Evolutionary conservation across 2,888 invertebrate genomes (phyloP).

Genomic region (Epirrhoe alternata): DNA sequence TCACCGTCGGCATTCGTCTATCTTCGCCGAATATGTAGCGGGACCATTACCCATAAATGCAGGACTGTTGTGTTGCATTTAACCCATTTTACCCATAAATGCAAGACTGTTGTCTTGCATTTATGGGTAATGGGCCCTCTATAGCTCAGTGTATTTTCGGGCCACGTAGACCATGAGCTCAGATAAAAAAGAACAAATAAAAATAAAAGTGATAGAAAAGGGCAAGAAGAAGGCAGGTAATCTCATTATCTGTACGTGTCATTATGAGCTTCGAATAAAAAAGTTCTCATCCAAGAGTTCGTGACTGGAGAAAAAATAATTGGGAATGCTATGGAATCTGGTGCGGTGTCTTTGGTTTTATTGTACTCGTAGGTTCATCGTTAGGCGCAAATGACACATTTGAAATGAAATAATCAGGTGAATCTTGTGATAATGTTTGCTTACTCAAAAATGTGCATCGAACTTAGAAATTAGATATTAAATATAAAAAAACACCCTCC

Average conservation of each 20-base stretch:
- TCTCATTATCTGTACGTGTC: constrained; percentile 51
- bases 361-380: not conserved
- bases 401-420: not conserved
- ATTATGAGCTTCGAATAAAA: constrained; percentile 52
- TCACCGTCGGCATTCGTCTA: too few species aligned
- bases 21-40: too few species aligned
- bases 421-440: not conserved
- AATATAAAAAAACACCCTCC: not conserved
- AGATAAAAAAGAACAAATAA: not conserved
- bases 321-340: constrained; percentile 38
- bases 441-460: too few species aligned
- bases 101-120: too few species aligned
- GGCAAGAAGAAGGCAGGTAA: constrained; percentile 40
- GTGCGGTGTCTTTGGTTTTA: not conserved
- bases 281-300: constrained; percentile 50
- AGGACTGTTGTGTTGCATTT: too few species aligned
- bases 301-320: constrained; percentile 58
- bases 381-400: not conserved
- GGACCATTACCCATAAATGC: too few species aligned
- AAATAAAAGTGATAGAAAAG: constrained; percentile 15
- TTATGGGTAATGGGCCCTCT: too few species aligned
- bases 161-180: too few species aligned
- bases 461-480: too few species aligned
- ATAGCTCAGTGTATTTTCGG: too few species aligned
- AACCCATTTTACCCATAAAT: too few species aligned